Percentiles rank a stretch among this genome's conserved stretches.
phyloP scores from a whole-genome alignment of 2,797 vertebrate species.

The Sylvilagus floridanus region DNA sequence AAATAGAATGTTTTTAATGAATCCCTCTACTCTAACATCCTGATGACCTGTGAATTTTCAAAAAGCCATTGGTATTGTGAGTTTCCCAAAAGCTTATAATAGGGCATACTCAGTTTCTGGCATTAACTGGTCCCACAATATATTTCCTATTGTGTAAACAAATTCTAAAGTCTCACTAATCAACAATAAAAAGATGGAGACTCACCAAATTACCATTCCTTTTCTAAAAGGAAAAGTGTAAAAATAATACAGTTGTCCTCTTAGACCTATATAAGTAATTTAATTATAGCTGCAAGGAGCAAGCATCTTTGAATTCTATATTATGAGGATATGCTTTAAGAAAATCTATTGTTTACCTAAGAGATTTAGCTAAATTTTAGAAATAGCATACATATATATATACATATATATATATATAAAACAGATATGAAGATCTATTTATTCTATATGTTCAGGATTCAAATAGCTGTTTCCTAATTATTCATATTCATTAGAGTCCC shows the following conservation, averaged over 20 bases:
- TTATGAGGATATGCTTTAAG: conserved; percentile 39
- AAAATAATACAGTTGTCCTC: neutral
- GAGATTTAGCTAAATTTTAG: neutral
- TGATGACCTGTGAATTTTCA: neutral
- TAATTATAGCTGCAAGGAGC: neutral
- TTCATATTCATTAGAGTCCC: neutral
- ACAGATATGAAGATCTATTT: neutral
- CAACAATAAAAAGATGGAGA: conserved; percentile 25
- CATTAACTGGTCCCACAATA: neutral
- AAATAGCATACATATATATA: neutral
- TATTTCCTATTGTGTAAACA: neutral
- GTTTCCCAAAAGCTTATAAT: conserved; percentile 35
- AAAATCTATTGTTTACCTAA: neutral
- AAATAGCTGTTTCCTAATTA: conserved; percentile 49
- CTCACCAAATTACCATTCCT: neutral
- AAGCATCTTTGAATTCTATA: conserved; percentile 22
- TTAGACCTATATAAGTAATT: neutral
- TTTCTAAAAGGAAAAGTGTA: conserved; percentile 42
- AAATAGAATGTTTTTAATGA: conserved; percentile 10
- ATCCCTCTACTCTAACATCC: neutral
- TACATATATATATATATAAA: too few species aligned
- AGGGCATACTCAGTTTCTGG: neutral
- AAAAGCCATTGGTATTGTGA: neutral
- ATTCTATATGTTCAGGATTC: neutral
- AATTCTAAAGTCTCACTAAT: neutral